Evolutionary conservation across 1,140 invertebrate genomes (phyloP).

Genomic region (Glossosoma conforme): DNA sequence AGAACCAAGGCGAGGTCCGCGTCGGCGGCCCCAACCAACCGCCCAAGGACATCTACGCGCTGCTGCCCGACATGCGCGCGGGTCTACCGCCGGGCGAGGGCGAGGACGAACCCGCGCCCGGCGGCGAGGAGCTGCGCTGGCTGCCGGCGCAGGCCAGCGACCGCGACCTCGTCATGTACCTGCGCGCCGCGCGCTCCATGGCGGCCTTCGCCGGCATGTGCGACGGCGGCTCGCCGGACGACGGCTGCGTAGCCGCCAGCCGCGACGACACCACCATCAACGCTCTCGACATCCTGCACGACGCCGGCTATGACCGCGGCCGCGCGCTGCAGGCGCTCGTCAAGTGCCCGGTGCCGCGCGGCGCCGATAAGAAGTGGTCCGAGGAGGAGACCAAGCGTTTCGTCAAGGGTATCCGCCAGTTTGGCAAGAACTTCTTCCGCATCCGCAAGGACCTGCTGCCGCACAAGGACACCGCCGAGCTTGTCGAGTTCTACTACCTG

Average conservation of each 20-base stretch:
- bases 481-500: slow-evolving; percentile 98
- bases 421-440: slow-evolving; percentile 99
- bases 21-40: slow-evolving; percentile 43
- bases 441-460: slow-evolving; percentile 94
- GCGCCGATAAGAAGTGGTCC: slow-evolving; percentile 96
- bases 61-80: slow-evolving; percentile 63
- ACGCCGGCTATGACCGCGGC: slow-evolving; percentile 91
- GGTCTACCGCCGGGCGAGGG: slow-evolving; percentile 60
- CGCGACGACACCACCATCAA: slow-evolving; percentile 97
- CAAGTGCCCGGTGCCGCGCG: slow-evolving; percentile 94
- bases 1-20: slow-evolving; percentile 50
- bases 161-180: slow-evolving; percentile 94
- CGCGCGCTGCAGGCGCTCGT: slow-evolving; percentile 93
- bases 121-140: slow-evolving; percentile 88
- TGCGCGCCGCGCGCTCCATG: slow-evolving; percentile 92
- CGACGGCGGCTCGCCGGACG: slow-evolving; percentile 94
- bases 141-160: slow-evolving; percentile 85
- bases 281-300: slow-evolving; percentile 91
- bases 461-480: slow-evolving; percentile 92
- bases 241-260: slow-evolving; percentile 93
- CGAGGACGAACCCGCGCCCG: slow-evolving; percentile 68
- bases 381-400: slow-evolving; percentile 98
- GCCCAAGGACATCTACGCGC: slow-evolving; percentile 58
- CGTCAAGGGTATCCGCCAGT: slow-evolving; percentile 94
- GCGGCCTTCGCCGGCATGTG: slow-evolving; percentile 94